Base-by-base conservation (phyloP, 23 tunicate genomes). In the Styela clava region DNA sequence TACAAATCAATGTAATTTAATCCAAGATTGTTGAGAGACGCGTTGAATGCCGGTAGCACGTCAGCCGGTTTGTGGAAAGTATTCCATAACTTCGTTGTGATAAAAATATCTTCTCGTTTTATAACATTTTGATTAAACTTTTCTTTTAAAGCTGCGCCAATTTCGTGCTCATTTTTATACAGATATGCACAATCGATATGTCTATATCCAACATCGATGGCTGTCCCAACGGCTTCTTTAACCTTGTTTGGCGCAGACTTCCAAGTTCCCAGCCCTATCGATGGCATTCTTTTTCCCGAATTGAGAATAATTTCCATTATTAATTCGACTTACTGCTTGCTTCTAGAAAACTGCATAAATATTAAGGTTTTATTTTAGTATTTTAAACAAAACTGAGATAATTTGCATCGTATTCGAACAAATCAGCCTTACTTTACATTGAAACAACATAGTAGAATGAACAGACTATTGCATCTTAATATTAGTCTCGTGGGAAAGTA, bases 221-320 rank as follows among this genome's bases (percentile, higher is more conserved):
- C 77, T 3, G 34, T 71, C 16, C 27, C 16, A n/a, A 71, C 77
- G 3, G 77, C 77, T 26, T 26, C 36, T 2, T 34, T 3, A 28
- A 71, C 36, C 7, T 71, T 34, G 37, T n/a, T 34, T 22, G 77
- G 77, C 35, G 34, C 2, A 26, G 85, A 81, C 27, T 65, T 65
- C 85, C 85, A 81, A 3, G 85, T 81, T 30, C 85, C 85, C 63
- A 81, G 34, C 2, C 85, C 85, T 31, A 81, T 3, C 19, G 68
- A 2, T 20, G 85, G 85, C 85, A 81, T 81, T 12, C 2, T 27
- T 16, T 20, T 7, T 2, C 78, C 85, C 34, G 23, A 68, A 28
- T 65, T 35, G 2, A 81, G 63, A 9, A 35, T 35, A 3, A 72
- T 16, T 3, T 32, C 27, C 70, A 25, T 65, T 19, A 21, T 61